Conservation (phyloP, 2,888 invertebrate species). For the Pasiphila rectangulata region DNA sequence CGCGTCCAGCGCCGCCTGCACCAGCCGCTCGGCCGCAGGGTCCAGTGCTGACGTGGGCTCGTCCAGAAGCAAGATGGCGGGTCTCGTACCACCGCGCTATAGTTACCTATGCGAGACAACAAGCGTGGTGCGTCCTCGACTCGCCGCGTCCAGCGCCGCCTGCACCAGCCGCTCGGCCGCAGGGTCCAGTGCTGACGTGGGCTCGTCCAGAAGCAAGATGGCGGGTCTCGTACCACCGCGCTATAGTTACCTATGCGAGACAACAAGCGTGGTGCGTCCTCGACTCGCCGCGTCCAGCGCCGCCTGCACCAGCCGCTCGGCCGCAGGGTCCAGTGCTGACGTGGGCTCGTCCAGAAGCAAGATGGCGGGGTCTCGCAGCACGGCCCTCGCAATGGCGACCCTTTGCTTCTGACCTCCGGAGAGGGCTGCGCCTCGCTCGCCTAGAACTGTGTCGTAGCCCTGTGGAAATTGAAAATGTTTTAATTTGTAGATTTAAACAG, state of each 20-base stretch:
- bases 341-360: slow-evolving; percentile 91
- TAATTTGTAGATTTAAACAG: too few relatives aligned
- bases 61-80: too few relatives aligned
- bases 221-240: too few relatives aligned
- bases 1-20: too few relatives aligned
- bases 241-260: slow-evolving; percentile 90
- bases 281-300: slow-evolving; percentile 85
- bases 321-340: slow-evolving; percentile 89
- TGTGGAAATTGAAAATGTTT: slow-evolving; percentile 46
- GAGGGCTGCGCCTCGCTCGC: slow-evolving; percentile 87
- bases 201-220: too few relatives aligned
- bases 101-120: slow-evolving; percentile 89
- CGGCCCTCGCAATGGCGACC: slow-evolving; percentile 90
- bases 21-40: too few relatives aligned
- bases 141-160: slow-evolving; percentile 85
- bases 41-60: too few relatives aligned
- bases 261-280: slow-evolving; percentile 87
- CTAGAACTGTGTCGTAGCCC: slow-evolving; percentile 88
- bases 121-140: slow-evolving; percentile 86
- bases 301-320: slow-evolving; percentile 82
- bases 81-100: too few relatives aligned
- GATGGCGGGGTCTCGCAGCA: slow-evolving; percentile 86
- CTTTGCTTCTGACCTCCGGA: slow-evolving; percentile 93
- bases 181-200: too few relatives aligned
- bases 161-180: slow-evolving; percentile 84